Evolutionary conservation across 1,140 invertebrate species (phyloP), one percentile per base, ranked within the genome.

Genomic region (Lasioglossum baleicum): DNA sequence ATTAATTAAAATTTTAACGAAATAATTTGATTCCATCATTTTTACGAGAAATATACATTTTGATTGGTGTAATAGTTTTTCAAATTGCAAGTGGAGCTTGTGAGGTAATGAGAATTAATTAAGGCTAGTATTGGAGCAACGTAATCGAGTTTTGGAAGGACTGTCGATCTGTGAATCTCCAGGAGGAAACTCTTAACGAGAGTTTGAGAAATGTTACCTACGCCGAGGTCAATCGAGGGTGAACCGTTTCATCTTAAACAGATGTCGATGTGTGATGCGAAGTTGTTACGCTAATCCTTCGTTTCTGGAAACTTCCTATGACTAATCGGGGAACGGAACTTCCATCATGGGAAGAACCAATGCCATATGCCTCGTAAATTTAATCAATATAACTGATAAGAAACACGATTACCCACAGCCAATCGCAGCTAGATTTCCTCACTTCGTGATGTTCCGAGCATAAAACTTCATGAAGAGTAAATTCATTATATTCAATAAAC

Each of bases 161-260:
- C 35, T 56, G 42, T 22, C 60, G 70, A 51, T 35, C 67, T 26
- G 42, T 22, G 66, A 73, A 83, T 61, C 60, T 48, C 66, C 7
- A 20, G 31, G 13, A 35, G 53, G 31, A 53, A 58, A 75, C 68
- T 60, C 75, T 82, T 89, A 88, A 88, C 65, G 87, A 88, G 79
- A 87, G 75, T 86, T 88, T 77, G 75, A 87, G 84, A 77, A 81
- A 84, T 87, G 81, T 81, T 82, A 63, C 68, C 64, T 65, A 56
- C 60, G 53, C 61, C 26, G 56, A 31, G 87, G 87, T 82, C 75
- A 87, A 82, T 85, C 76, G 81, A 15, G 65, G 79, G 75, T 67
- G 85, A 84, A 74, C 67, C 68, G 67, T 26, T 84, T 80, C 77
- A 88, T 88, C 84, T 88, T 88, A 88, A 73, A 61, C 87, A 89